phyloP scores from a whole-genome alignment of 2,888 invertebrate genomes.

The Serripes groenlandicus region DNA sequence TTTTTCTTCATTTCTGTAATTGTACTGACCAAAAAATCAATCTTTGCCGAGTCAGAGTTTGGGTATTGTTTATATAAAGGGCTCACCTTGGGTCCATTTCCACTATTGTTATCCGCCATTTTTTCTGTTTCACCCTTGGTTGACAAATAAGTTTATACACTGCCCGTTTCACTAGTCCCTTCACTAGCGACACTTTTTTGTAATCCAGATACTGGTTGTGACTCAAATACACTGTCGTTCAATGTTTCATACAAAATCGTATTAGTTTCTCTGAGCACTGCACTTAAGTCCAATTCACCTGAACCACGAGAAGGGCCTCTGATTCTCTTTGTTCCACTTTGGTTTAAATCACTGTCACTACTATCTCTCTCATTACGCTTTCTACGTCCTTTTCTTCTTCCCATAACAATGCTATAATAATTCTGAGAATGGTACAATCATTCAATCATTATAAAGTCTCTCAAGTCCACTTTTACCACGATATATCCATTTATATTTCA shows the following conservation, averaged over 20 bases:
- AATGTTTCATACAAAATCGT: neutral
- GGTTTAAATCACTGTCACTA: no score
- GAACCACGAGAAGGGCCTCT: no score
- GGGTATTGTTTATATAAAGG: neutral
- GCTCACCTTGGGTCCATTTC: neutral
- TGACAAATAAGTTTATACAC: no score
- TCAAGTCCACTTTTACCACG: no score
- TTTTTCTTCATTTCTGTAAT: constrained; percentile 5
- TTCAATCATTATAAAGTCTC: no score
- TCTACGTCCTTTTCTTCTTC: neutral
- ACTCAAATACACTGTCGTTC: constrained; percentile 10
- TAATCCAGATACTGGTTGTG: neutral
- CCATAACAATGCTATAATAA: no score
- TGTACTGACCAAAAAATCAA: constrained; percentile 4
- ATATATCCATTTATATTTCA: no score
- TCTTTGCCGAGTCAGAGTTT: constrained; percentile 18
- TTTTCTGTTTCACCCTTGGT: neutral
- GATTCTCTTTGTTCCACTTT: no score
- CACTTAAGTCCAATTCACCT: no score
- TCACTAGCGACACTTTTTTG: neutral
- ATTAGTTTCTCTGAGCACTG: constrained; percentile 4
- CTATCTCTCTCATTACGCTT: neutral
- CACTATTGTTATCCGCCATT: neutral
- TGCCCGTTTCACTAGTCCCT: neutral
- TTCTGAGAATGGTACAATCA: no score